Percentiles rank a stretch among this genome's conserved stretches.
phyloP scores from a whole-genome alignment of 1,140 invertebrate species.

The Bombus pyrosoma region DNA sequence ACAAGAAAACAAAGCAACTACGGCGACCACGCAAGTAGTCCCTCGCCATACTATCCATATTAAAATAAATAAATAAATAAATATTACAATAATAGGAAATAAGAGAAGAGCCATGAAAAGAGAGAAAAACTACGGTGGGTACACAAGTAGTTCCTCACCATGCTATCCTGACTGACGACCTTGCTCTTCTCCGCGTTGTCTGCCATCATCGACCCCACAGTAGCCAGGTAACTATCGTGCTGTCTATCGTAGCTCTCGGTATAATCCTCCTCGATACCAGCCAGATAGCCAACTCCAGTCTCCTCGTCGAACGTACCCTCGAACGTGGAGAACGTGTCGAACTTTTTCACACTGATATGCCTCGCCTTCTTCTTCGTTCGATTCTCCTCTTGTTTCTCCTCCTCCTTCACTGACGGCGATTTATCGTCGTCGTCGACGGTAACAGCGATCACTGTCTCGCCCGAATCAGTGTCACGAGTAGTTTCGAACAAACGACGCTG shows the following conservation, averaged over 20 bases:
- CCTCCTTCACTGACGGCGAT: neutral
- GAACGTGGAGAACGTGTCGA: slow-evolving; percentile 78
- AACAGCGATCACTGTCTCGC: slow-evolving; percentile 69
- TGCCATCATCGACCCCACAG: slow-evolving; percentile 64
- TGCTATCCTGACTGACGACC: slow-evolving; percentile 68
- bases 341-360: slow-evolving; percentile 78
- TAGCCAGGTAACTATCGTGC: slow-evolving; percentile 40
- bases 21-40: too few relatives aligned
- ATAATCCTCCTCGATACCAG: slow-evolving; percentile 73
- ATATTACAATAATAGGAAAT: neutral
- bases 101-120: neutral
- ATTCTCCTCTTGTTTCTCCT: slow-evolving; percentile 30
- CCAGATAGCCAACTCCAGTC: slow-evolving; percentile 72
- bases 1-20: too few relatives aligned
- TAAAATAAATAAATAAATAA: neutral
- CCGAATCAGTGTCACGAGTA: slow-evolving; percentile 61
- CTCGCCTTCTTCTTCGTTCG: slow-evolving; percentile 66
- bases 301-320: slow-evolving; percentile 77
- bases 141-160: slow-evolving; percentile 59
- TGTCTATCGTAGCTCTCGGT: slow-evolving; percentile 63
- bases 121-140: neutral
- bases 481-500: slow-evolving; percentile 72
- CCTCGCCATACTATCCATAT: too few relatives aligned
- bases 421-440: slow-evolving; percentile 50
- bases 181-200: slow-evolving; percentile 66